These are phyloP conservation scores for Drosophila bifasciata DNA, from an alignment of 1,140 invertebrate genomes.

Conservation along the genomic window DNA sequence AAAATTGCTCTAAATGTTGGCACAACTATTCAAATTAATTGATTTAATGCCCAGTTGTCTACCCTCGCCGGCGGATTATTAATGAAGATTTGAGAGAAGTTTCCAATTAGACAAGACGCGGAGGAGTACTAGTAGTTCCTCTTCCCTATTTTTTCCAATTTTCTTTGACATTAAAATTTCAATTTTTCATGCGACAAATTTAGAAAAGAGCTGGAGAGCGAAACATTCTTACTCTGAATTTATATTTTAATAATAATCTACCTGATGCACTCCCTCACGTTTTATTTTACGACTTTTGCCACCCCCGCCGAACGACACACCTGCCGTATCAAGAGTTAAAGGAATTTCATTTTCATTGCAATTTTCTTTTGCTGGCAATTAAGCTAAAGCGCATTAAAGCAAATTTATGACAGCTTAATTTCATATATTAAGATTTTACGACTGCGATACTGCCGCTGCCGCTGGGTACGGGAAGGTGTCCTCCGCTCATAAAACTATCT, in stretches of 20 bases:
- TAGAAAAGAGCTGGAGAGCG: constrained; percentile 29
- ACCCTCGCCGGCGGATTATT: constrained; percentile 47
- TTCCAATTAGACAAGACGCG: constrained; percentile 68
- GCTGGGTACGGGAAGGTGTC: neutral
- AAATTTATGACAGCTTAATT: constrained; percentile 83
- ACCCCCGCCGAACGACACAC: constrained; percentile 45
- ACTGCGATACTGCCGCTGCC: constrained; percentile 6
- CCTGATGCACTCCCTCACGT: constrained; percentile 50
- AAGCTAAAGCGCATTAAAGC: constrained; percentile 80
- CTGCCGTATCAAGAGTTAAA: constrained; percentile 40
- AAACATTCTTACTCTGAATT: constrained; percentile 23
- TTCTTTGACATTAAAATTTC: constrained; percentile 46
- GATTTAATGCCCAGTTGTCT: constrained; percentile 61
- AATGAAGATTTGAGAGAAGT: constrained; percentile 71
- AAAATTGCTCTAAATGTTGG: constrained; percentile 76
- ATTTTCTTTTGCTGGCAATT: constrained; percentile 68
- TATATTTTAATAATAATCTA: constrained; percentile 80
- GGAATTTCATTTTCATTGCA: constrained; percentile 74
- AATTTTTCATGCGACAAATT: constrained; percentile 66
- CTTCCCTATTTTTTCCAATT: neutral
- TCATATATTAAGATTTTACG: constrained; percentile 83
- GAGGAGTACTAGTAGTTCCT: neutral
- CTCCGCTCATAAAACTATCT: constrained; percentile 29
- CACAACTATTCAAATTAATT: constrained; percentile 81
- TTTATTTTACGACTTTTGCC: constrained; percentile 47